Conservation (phyloP, 2,797 vertebrate species). For the Liparis tanakae region DNA sequence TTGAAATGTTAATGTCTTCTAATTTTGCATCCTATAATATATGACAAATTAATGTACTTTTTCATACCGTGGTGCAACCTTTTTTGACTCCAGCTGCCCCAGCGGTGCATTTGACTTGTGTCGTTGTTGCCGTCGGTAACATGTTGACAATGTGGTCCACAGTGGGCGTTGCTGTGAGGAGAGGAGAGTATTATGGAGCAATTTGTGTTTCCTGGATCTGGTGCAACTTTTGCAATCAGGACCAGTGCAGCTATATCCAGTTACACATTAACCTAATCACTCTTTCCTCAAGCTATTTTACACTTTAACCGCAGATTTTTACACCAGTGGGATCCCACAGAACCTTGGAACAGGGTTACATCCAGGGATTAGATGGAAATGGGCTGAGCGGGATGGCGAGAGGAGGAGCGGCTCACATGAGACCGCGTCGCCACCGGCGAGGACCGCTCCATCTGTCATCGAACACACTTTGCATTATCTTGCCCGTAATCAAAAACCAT, state of each 20-base stretch:
- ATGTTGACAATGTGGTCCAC: background rate
- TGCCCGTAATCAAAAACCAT: conserved; percentile 65
- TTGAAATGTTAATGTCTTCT: background rate
- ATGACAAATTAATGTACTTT: background rate
- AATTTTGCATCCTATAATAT: background rate
- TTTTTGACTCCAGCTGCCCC: background rate
- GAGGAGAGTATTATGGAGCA: background rate
- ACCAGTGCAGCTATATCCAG: conserved; percentile 14
- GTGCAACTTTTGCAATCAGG: background rate
- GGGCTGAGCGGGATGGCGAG: conserved; percentile 29
- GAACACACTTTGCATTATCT: conserved; percentile 56
- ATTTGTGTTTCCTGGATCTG: background rate
- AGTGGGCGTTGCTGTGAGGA: background rate
- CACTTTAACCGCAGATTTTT: conserved; percentile 27
- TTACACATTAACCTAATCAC: conserved; percentile 22
- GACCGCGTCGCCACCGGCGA: conserved; percentile 49
- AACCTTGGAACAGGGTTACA: conserved; percentile 32
- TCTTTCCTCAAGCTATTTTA: conserved; percentile 9
- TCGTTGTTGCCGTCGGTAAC: background rate
- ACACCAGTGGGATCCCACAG: conserved; percentile 17
- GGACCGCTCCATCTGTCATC: conserved; percentile 55
- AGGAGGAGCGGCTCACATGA: conserved; percentile 53
- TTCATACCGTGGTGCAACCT: background rate
- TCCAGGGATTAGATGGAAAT: conserved; percentile 48
- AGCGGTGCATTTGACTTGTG: background rate